phyloP scores from a whole-genome alignment of 2,113 vertebrate species.

The Todiramphus chloris region DNA sequence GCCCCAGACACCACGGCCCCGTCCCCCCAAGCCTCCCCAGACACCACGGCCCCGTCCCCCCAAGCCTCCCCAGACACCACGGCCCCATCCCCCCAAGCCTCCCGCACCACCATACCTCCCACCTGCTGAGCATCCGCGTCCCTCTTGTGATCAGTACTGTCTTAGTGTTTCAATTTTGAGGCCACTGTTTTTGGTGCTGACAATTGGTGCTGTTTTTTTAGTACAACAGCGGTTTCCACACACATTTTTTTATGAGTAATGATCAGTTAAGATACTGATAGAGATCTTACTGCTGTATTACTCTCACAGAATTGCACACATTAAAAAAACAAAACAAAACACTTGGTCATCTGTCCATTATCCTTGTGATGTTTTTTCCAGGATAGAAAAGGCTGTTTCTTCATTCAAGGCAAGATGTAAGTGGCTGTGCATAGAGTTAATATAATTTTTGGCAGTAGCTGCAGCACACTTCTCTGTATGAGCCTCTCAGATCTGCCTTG shows the following conservation, averaged over 20 bases:
- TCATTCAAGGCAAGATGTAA: not conserved
- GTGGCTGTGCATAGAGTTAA: not conserved
- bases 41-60: not conserved
- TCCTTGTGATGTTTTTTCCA: not conserved
- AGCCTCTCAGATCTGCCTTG: not conserved
- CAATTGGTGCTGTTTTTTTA: slow-evolving; percentile 14
- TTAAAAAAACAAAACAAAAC: not conserved
- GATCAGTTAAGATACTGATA: not conserved
- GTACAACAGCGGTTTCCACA: slow-evolving; percentile 60
- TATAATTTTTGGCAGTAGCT: not conserved
- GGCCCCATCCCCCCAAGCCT: not conserved
- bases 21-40: not conserved
- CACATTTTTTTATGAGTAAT: slow-evolving; percentile 70
- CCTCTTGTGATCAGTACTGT: slow-evolving; percentile 18
- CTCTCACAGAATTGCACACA: not conserved
- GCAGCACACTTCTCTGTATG: rapidly evolving
- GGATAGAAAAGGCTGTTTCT: not conserved
- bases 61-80: not conserved
- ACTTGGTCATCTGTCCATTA: not conserved
- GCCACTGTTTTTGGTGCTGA: slow-evolving; percentile 42
- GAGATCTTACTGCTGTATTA: not conserved
- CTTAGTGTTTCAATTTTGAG: slow-evolving; percentile 54
- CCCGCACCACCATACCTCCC: rapidly evolving
- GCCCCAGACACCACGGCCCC: not conserved
- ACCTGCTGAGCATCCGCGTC: not conserved